Conservation (phyloP, 1,140 invertebrate genomes). For the Alviniconcha marisindica region DNA sequence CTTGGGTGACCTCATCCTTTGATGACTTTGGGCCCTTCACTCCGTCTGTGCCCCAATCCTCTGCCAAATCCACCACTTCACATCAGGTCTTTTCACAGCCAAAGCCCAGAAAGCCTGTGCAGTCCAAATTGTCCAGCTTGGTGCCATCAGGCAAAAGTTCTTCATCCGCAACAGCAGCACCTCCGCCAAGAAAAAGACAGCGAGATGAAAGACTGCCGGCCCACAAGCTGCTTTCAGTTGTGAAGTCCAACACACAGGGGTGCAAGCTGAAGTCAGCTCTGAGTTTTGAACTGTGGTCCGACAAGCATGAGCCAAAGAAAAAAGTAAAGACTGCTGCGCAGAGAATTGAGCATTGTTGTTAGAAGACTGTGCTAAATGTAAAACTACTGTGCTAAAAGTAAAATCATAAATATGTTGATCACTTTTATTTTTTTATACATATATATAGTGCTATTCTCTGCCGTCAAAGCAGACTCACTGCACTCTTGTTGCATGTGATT, state of each 20-base stretch:
- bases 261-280: slow-evolving; percentile 38
- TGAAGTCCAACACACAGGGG: slow-evolving; percentile 33
- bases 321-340: slow-evolving; percentile 57
- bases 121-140: neutral
- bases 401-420: too few species aligned
- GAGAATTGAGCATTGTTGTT: too few species aligned
- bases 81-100: neutral
- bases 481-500: too few species aligned
- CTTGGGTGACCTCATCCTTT: slow-evolving; percentile 69
- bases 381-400: too few species aligned
- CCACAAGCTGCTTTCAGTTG: neutral
- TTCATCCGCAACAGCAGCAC: slow-evolving; percentile 19
- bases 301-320: slow-evolving; percentile 62
- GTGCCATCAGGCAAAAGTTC: neutral
- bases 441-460: too few species aligned
- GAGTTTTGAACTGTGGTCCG: slow-evolving; percentile 61
- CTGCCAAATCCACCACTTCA: slow-evolving; percentile 16
- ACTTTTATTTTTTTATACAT: too few species aligned
- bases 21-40: slow-evolving; percentile 47
- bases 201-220: neutral
- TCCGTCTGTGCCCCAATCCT: neutral
- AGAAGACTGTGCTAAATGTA: too few species aligned
- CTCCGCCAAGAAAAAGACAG: slow-evolving; percentile 15
- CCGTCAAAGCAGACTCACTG: too few species aligned
- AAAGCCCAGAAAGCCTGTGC: neutral